Percentiles rank a stretch among this genome's conserved stretches.
Conservation (phyloP, 92 coral and sea anemone species). For the Phenganax stokvisi region DNA sequence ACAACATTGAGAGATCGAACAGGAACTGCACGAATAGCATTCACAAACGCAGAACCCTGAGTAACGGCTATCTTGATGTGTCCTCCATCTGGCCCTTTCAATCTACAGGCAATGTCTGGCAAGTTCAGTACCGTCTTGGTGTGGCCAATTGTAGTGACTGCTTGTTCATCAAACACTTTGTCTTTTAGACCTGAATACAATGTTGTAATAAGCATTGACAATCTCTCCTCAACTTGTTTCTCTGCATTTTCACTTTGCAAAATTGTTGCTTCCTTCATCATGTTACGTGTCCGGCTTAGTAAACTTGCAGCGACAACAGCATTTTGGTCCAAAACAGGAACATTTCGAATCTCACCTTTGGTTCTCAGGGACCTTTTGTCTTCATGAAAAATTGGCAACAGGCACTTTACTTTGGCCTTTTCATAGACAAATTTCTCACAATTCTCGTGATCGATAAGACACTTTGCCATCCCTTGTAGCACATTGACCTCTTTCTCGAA, state of each 20-base stretch:
- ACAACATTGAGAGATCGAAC: slow-evolving; percentile 19
- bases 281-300: slow-evolving; percentile 22
- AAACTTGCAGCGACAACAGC: slow-evolving; percentile 24
- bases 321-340: slow-evolving; percentile 24
- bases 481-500: slow-evolving; percentile 19
- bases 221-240: slow-evolving; percentile 25
- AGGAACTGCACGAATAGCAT: slow-evolving; percentile 25
- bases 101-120: slow-evolving; percentile 31
- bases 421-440: slow-evolving; percentile 20
- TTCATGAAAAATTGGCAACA: slow-evolving; percentile 9
- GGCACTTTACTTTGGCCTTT: slow-evolving; percentile 29
- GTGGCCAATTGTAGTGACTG: slow-evolving; percentile 32
- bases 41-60: slow-evolving; percentile 22
- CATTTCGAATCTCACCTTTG: slow-evolving; percentile 25
- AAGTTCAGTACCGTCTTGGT: slow-evolving; percentile 18
- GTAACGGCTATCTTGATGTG: slow-evolving; percentile 26
- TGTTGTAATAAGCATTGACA: slow-evolving; percentile 25
- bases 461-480: slow-evolving; percentile 19
- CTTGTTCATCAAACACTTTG: slow-evolving; percentile 15
- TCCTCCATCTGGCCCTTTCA: slow-evolving; percentile 27
- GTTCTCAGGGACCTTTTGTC: slow-evolving; percentile 18
- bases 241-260: slow-evolving; percentile 18
- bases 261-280: slow-evolving; percentile 24
- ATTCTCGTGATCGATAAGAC: slow-evolving; percentile 8
- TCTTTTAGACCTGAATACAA: slow-evolving; percentile 26